phyloP scores from a whole-genome alignment of 2,113 vertebrate species.

The Hiodon tergisus region DNA sequence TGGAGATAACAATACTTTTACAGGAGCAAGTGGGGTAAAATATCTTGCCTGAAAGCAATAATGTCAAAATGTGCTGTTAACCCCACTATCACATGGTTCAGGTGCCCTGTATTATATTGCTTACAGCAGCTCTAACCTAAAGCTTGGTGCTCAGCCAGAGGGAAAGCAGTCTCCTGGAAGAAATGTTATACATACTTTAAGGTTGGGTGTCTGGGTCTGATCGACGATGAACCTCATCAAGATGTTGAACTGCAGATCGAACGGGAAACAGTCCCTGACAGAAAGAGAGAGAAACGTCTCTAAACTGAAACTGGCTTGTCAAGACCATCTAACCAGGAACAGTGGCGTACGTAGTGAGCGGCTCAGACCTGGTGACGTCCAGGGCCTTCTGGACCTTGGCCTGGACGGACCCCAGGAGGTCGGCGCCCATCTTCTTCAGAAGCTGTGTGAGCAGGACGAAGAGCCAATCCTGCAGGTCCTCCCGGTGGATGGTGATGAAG shows the following conservation, averaged over 20 bases:
- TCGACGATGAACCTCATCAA: constrained; percentile 98
- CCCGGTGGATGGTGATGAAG: constrained; percentile 91
- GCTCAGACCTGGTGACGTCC: constrained; percentile 83
- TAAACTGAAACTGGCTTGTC: background rate
- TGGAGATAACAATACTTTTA: constrained; percentile 39
- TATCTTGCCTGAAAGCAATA: background rate
- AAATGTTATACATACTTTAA: constrained; percentile 74
- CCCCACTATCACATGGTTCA: too few species aligned
- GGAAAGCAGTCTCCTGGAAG: too few species aligned
- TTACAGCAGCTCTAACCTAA: background rate
- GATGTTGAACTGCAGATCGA: constrained; percentile 98
- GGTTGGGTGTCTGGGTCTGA: constrained; percentile 96
- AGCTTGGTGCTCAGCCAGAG: background rate
- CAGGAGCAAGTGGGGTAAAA: background rate
- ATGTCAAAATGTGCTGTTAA: background rate
- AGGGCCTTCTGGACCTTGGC: constrained; percentile 97
- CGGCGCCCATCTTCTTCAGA: constrained; percentile 97
- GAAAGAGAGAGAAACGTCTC: constrained; percentile 21
- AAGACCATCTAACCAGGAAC: background rate
- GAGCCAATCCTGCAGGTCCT: constrained; percentile 97
- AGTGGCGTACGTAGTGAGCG: background rate
- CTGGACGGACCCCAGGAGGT: constrained; percentile 93
- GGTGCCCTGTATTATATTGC: background rate
- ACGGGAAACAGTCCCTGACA: constrained; percentile 90
- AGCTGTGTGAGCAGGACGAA: constrained; percentile 95